Evolutionary conservation across 2,888 invertebrate species (phyloP).

Genomic region (Creontiades dilutus): DNA sequence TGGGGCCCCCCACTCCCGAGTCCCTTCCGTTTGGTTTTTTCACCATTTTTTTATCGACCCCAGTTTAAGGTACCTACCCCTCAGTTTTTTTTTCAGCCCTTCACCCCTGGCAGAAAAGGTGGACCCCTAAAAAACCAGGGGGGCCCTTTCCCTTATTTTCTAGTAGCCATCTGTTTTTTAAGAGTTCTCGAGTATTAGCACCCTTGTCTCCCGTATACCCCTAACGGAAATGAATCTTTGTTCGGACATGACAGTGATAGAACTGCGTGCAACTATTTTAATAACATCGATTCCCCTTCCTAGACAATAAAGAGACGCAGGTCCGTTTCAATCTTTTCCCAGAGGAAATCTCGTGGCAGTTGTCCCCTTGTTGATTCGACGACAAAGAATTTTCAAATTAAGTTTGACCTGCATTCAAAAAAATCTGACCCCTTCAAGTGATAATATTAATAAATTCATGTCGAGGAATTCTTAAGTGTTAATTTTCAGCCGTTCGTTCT

Average conservation of each 20-base stretch:
- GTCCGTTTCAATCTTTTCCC: constrained; percentile 44
- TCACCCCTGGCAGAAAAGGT: constrained; percentile 54
- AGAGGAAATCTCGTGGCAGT: background rate
- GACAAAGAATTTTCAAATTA: constrained; percentile 4
- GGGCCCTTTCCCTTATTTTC: constrained; percentile 48
- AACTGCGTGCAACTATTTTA: constrained; percentile 58
- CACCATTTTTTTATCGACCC: constrained; percentile 48
- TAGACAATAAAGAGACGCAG: background rate
- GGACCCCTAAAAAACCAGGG: constrained; percentile 45
- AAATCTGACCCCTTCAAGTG: background rate
- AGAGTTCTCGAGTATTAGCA: constrained; percentile 71
- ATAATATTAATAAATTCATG: background rate
- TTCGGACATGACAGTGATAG: constrained; percentile 69
- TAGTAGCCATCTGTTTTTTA: constrained; percentile 75
- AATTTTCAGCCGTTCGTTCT: background rate
- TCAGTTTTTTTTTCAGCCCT: background rate
- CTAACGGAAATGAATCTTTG: constrained; percentile 71
- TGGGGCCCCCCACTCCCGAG: constrained; percentile 41
- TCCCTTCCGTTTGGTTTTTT: constrained; percentile 17
- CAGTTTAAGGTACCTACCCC: background rate
- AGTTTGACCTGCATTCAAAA: constrained; percentile 6
- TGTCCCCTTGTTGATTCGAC: background rate
- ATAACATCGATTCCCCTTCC: constrained; percentile 60
- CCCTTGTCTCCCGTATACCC: constrained; percentile 59
- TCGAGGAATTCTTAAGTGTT: background rate